Percentiles rank a stretch among this genome's conserved stretches.
These are phyloP conservation scores for Hecatera dysodea DNA, from an alignment of 2,888 invertebrate species.

Conservation along the genomic window DNA sequence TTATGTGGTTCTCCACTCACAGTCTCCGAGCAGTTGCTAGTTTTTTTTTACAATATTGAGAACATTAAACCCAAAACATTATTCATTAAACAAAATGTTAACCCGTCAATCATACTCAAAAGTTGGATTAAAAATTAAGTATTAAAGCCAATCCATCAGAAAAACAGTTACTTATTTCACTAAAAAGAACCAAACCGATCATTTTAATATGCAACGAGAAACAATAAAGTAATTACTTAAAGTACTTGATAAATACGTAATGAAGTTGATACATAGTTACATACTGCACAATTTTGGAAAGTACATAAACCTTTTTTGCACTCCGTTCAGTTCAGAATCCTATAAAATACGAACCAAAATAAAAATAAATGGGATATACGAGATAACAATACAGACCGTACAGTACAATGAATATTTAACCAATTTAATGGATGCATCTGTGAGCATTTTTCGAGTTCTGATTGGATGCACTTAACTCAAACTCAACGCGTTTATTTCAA, in stretches of 20 bases:
- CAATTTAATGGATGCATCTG: background rate
- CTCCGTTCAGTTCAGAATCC: background rate
- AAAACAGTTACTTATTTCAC: background rate
- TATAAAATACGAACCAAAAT: background rate
- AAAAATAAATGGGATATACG: background rate
- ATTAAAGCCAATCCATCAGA: conserved; percentile 18
- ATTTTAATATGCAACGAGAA: conserved; percentile 19
- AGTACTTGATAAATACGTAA: background rate
- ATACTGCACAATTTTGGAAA: background rate
- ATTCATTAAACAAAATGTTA: background rate
- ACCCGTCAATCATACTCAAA: background rate
- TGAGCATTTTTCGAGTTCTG: background rate
- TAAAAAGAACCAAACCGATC: background rate
- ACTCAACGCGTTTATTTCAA: too few relatives aligned
- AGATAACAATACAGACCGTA: background rate
- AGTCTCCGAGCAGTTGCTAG: too few relatives aligned
- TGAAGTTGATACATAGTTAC: background rate
- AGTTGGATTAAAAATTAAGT: conserved; percentile 26
- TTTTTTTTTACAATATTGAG: background rate
- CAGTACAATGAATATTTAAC: background rate
- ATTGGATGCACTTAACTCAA: background rate
- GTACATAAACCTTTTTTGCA: conserved; percentile 1
- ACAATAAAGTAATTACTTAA: background rate
- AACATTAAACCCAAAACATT: background rate
- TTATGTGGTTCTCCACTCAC: too few relatives aligned